phyloP scores from a whole-genome alignment of 1,140 invertebrate genomes.

The Drosophila tsacasi region DNA sequence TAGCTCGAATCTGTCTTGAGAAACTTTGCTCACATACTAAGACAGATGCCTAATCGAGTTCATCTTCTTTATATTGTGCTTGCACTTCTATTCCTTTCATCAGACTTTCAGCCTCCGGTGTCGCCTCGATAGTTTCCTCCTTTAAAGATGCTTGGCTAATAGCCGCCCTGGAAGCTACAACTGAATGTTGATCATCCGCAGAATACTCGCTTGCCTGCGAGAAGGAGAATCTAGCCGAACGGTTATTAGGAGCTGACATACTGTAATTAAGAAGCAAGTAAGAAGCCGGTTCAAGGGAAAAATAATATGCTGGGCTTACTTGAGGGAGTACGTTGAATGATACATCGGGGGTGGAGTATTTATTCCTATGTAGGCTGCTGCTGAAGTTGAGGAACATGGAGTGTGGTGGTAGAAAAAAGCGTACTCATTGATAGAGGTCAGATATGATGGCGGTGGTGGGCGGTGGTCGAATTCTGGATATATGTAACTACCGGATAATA shows the following conservation, averaged over 20 bases:
- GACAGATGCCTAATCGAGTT: constrained; percentile 40
- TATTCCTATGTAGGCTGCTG: constrained; percentile 49
- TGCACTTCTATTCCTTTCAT: constrained; percentile 34
- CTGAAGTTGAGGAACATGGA: constrained; percentile 39
- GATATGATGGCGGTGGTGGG: constrained; percentile 79
- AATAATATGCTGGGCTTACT: constrained; percentile 45
- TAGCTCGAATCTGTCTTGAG: neutral
- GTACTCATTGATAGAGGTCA: constrained; percentile 79
- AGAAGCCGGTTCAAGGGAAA: neutral
- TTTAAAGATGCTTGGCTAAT: constrained; percentile 55
- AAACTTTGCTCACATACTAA: neutral
- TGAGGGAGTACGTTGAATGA: constrained; percentile 75
- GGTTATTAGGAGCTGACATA: constrained; percentile 28
- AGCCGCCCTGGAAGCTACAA: constrained; percentile 22
- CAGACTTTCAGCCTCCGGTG: constrained; percentile 26
- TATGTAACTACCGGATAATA: constrained; percentile 64
- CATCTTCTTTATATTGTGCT: constrained; percentile 54
- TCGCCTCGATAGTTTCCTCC: constrained; percentile 40
- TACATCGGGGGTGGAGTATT: constrained; percentile 82
- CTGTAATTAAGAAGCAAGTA: too few species aligned
- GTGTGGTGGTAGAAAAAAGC: constrained; percentile 69
- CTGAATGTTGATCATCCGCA: constrained; percentile 34
- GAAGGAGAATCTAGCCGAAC: constrained; percentile 20
- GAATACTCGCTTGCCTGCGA: constrained; percentile 49
- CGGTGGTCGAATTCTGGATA: constrained; percentile 81